A percentile compares a stretch with the other conserved stretches of the same genome.
Evolutionary conservation across 2,888 invertebrate genomes (phyloP).

Genomic region (Tuberolachnus salignus): DNA sequence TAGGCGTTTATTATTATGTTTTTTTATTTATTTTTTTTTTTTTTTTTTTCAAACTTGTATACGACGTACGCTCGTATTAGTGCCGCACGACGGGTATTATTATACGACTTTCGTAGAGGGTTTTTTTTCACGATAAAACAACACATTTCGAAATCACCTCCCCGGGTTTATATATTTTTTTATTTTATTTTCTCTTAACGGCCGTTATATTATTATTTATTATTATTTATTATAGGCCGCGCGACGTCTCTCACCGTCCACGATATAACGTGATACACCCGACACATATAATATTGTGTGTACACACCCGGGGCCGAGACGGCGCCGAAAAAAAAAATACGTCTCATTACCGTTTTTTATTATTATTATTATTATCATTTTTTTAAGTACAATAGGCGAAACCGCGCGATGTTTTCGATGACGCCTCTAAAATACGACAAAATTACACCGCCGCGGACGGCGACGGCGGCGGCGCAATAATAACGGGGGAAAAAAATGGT

Average conservation of each 20-base stretch:
- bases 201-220: not conserved
- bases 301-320: not conserved
- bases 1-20: too few relatives aligned
- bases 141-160: slow-evolving; percentile 10
- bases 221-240: slow-evolving; percentile 8
- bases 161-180: not conserved
- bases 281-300: not conserved
- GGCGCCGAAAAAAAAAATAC: slow-evolving; percentile 32
- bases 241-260: too few relatives aligned
- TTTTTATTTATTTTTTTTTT: too few relatives aligned
- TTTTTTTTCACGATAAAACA: not conserved
- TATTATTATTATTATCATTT: slow-evolving; percentile 1
- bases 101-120: not conserved
- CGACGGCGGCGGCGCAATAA: too few relatives aligned
- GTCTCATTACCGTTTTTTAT: slow-evolving; percentile 34
- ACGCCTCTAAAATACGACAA: slow-evolving; percentile 34
- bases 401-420: not conserved
- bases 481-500: too few relatives aligned
- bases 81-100: too few relatives aligned
- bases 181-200: not conserved
- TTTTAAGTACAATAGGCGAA: slow-evolving; percentile 31
- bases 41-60: too few relatives aligned
- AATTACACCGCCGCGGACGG: not conserved
- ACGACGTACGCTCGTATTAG: too few relatives aligned
- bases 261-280: not conserved